Base-by-base conservation (phyloP, 2,888 invertebrate species). In the Saturnia japonica region DNA sequence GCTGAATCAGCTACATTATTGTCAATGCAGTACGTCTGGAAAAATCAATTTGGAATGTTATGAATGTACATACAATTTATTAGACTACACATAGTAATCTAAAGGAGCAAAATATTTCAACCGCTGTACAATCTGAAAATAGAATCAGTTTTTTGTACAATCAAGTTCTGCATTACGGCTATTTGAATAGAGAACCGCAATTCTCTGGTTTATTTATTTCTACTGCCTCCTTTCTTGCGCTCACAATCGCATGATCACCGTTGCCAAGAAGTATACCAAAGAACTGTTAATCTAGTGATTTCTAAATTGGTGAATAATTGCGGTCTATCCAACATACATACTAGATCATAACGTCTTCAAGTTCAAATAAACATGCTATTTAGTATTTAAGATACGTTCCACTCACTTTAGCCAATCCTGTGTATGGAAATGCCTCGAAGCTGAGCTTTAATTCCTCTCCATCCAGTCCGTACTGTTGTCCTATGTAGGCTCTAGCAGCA, bases 1-100 rank as follows among this genome's bases (percentile, higher is more conserved):
- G 98, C 97, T 0, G 97, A 97, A 83, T 98, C 98, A 0, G 97
- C 95, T 0, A 97, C 97, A 84, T 97, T 96, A 67, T 93, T 91
- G 80, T 97, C 96, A 1, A 96, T 95, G 77, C 96, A 96, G 83
- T 97, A 97, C 0, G 97, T 97, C 96, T 97, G 88, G 11, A 28
- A 60, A 28, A 60, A 25, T 25, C 6, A 14, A 11, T 60, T 12
- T 28, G 2, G 57, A 0, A 60, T 60, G 14, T 57, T 25, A 12
- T 19, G 19, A 51, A 51, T 51, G 19, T 19, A 57, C 9, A 22
- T 19, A 57, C 9, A 22, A n/a, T 51, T 51, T 19, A 51, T 51
- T 51, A 1, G 4, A 51, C 43, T 43, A 14, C 43, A 43, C 14
- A 1, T 43, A 43, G 43, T 2, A 43, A 43, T 43, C 43, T 43